Base-by-base conservation (phyloP, 2,797 vertebrate genomes). In the Cichlasoma orientale region DNA sequence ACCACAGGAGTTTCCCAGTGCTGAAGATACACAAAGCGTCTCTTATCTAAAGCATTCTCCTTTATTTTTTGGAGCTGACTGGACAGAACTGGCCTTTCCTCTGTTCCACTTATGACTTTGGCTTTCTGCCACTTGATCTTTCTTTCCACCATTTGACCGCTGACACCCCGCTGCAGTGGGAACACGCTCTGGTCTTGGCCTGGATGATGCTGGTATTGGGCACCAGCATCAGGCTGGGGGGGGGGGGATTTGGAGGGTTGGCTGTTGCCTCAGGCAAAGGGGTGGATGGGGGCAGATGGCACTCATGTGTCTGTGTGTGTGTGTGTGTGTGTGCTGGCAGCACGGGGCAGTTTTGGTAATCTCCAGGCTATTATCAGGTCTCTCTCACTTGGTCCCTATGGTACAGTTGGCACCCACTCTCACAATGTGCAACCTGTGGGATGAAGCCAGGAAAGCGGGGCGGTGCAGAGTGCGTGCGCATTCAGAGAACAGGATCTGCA, bases 301-400 rank as follows among this genome's bases (percentile, higher is more conserved):
- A 50, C 53, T 19, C 16, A 53, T 57, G 68, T 63, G 0, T 82
- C 75, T 56, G 23, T 80, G 81, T 69, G 56, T 69, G 36, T 52
- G 71, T 16, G 77, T 71, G 75, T 73, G 73, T 87, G 36, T 77
- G 66, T 23, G 69, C 55, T 85, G 85, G 85, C 82, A 88, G 52
- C 41, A 68, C 41, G 58, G 16, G 41, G 50, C 58, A 44, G 57
- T 56, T 79, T 77, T 86, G 56, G 76, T 85, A 44, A 87, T 88
- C 71, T 75, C 38, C 41, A 27, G 78, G 87, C 84, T 90, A 90
- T 92, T 90, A 93, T 86, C 89, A 82, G 78, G 76, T 83, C 82
- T 84, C 72, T 83, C 87, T 86, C 82, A 84, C 86, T 79, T 71
- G 5, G 68, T 90, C 82, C 79, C 80, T 58, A 58, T 61, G 86